These are phyloP conservation scores for Dreissena polymorpha DNA, from an alignment of 1,140 invertebrate genomes.

Conservation along the genomic window DNA sequence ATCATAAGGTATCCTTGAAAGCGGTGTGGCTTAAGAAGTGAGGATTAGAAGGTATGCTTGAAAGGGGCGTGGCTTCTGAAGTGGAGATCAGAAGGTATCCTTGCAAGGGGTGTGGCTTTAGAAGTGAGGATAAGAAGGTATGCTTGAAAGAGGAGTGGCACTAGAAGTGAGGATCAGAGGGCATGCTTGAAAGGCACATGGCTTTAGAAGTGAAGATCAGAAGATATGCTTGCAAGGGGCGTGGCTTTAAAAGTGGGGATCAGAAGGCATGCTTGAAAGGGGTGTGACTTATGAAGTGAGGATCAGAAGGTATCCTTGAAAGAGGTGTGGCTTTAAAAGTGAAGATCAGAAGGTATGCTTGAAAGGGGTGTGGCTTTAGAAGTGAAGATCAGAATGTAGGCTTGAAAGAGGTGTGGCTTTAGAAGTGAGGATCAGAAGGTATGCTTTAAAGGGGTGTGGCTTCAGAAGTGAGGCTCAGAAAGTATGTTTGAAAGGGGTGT, in stretches of 20 bases:
- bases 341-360: conserved; percentile 87
- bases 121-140: conserved; percentile 91
- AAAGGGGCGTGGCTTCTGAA: conserved; percentile 88
- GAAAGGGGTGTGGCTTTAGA: conserved; percentile 89
- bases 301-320: conserved; percentile 86
- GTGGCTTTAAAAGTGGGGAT: conserved; percentile 90
- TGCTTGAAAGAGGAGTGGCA: conserved; percentile 85
- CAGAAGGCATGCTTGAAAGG: conserved; percentile 85
- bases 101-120: conserved; percentile 86
- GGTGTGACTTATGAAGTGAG: conserved; percentile 90
- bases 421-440: conserved; percentile 90
- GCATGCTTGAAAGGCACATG: conserved; percentile 86
- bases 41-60: conserved; percentile 87
- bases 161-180: conserved; percentile 90
- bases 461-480: conserved; percentile 89
- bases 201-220: conserved; percentile 90
- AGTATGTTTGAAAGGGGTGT: conserved; percentile 86
- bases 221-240: conserved; percentile 86
- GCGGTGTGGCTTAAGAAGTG: conserved; percentile 89
- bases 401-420: conserved; percentile 86
- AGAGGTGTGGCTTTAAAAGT: conserved; percentile 90
- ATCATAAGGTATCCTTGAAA: conserved; percentile 87
- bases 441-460: conserved; percentile 85
- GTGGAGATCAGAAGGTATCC: conserved; percentile 89
- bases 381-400: conserved; percentile 89